phyloP scores from a whole-genome alignment of 2,888 invertebrate genomes.

The Danaus chrysippus region DNA sequence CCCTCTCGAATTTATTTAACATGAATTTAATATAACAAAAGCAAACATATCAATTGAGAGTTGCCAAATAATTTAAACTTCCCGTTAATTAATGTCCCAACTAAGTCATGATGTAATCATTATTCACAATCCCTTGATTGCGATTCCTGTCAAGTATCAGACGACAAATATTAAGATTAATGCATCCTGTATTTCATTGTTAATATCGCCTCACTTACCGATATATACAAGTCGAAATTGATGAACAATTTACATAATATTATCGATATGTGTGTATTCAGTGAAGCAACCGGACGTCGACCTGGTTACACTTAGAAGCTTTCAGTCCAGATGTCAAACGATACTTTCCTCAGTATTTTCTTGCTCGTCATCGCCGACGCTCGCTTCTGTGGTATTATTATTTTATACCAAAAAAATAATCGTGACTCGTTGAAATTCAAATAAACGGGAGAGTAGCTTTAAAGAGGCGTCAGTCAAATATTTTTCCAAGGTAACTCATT shows the following conservation, averaged over 20 bases:
- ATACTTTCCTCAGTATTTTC: slow-evolving; percentile 54
- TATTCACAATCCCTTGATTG: slow-evolving; percentile 46
- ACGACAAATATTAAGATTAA: slow-evolving; percentile 24
- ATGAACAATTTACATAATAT: not conserved
- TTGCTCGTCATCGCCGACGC: slow-evolving; percentile 55
- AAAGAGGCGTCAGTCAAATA: slow-evolving; percentile 52
- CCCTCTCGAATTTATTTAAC: no score
- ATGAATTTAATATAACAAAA: slow-evolving; percentile 9
- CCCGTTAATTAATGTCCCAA: slow-evolving; percentile 26
- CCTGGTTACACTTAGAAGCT: slow-evolving; percentile 60
- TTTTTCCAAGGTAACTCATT: slow-evolving; percentile 68
- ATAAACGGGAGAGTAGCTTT: slow-evolving; percentile 36
- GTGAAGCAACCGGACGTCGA: slow-evolving; percentile 39
- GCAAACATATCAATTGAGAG: slow-evolving; percentile 33
- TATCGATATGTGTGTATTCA: slow-evolving; percentile 18
- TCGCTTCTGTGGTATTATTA: slow-evolving; percentile 42
- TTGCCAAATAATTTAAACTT: slow-evolving; percentile 24
- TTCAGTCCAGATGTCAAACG: slow-evolving; percentile 57
- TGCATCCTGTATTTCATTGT: not conserved
- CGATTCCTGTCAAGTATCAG: slow-evolving; percentile 24
- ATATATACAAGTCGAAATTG: no score
- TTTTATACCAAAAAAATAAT: slow-evolving; percentile 44
- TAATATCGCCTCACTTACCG: not conserved
- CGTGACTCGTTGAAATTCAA: slow-evolving; percentile 47
- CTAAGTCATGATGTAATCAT: slow-evolving; percentile 54